Evolutionary conservation across 2,888 invertebrate genomes (phyloP), one percentile per base, ranked within the genome.

Genomic region (Orthosia gothica): DNA sequence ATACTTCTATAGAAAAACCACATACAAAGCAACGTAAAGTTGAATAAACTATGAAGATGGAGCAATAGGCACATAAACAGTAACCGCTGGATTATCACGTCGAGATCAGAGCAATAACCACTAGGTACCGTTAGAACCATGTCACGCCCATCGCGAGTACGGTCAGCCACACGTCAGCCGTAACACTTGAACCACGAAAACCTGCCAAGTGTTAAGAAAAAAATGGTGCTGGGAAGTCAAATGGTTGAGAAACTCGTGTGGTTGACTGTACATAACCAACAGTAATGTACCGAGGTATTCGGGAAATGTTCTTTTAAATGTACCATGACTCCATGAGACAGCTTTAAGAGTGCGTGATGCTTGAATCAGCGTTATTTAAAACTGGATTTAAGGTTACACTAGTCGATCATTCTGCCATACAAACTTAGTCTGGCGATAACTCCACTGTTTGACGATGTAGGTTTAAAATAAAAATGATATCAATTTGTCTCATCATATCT

Each of bases 101-200:
- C 57, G 70, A 83, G 85, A 90, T 88, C 88, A 82, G 79, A 80
- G 78, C 84, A 87, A 87, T 86, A 89, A 81, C 84, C 76, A 88
- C 77, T 72, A 58, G 71, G 78, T 83, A 86, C 91, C 87, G 89
- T 91, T 91, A 89, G 15, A 69, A 70, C 49, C 76, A 68, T 75
- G 82, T 86, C 87, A 85, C 85, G 87, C 84, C 65, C 76, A 79
- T 62, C 61, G 59, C 58, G 45, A 54, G 72, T 68, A 76, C 78
- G 18, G 68, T 70, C 52, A 79, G 65, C 15, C 59, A 50, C 54
- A 61, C 54, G 20, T 50, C 23, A 23, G 26, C 49, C 55, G 11
- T 13, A 26, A 50, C 26, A 50, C 7, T 32, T 79, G 20, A 78
- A 61, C 40, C 55, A 18, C 15, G 26, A 62, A 74, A 74, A 76